Evolutionary conservation across 2,888 invertebrate species (phyloP).

Genomic region (Megastigmus dorsalis): DNA sequence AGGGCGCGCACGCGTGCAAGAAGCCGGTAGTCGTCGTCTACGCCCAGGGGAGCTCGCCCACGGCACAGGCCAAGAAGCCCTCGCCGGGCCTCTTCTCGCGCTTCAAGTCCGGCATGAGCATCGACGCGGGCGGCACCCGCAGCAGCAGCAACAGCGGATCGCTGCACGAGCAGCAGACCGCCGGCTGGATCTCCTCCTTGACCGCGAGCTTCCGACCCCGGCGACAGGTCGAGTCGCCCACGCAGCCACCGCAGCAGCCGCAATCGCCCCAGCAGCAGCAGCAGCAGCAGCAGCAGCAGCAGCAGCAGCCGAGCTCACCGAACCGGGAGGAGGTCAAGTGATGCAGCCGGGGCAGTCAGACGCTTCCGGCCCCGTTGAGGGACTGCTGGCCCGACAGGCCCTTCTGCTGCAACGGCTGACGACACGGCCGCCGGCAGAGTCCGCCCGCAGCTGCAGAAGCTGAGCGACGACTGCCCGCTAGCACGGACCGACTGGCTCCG

Average conservation of each 20-base stretch:
- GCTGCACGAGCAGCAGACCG: slow-evolving; percentile 66
- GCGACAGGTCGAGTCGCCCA: slow-evolving; percentile 58
- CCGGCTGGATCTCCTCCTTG: slow-evolving; percentile 72
- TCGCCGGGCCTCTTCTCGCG: slow-evolving; percentile 69
- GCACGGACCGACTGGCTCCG: no score
- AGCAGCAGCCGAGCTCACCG: slow-evolving; percentile 56
- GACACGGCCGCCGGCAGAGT: no score
- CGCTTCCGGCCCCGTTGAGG: not conserved
- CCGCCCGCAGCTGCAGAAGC: no score
- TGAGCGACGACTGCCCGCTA: no score
- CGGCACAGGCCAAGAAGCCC: slow-evolving; percentile 65
- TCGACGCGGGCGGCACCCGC: slow-evolving; percentile 68
- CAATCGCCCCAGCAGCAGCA: not conserved
- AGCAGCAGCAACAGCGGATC: slow-evolving; percentile 71
- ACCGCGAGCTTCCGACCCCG: slow-evolving; percentile 72
- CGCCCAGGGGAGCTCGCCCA: slow-evolving; percentile 60
- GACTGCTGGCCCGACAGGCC: slow-evolving; percentile 50
- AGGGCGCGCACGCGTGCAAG: slow-evolving; percentile 1
- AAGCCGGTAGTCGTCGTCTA: slow-evolving; percentile 56
- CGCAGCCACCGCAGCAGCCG: not conserved
- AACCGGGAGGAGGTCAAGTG: slow-evolving; percentile 71
- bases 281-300: not conserved
- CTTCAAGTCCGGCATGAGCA: slow-evolving; percentile 71
- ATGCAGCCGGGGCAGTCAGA: slow-evolving; percentile 56
- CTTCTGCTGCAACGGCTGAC: slow-evolving; percentile 67